Evolutionary conservation across 1,140 invertebrate genomes (phyloP).

Genomic region (Tetramorium parvispinum): DNA sequence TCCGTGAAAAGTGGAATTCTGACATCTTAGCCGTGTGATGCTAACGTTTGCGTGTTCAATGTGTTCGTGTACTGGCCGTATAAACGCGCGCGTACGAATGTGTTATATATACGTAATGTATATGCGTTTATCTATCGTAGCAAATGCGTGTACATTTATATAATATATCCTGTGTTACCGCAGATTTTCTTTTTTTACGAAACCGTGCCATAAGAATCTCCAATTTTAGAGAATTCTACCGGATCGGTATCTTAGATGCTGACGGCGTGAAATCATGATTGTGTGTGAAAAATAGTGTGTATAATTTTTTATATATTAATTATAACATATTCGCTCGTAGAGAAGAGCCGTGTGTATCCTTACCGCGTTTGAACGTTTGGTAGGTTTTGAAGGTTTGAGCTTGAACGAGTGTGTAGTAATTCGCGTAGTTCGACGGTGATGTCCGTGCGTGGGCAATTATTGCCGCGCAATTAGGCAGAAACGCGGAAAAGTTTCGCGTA

Average conservation of each 20-base stretch:
- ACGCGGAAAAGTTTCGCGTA: constrained; percentile 45
- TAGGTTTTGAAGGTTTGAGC: constrained; percentile 30
- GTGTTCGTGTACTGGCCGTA: constrained; percentile 20
- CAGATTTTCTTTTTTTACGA: constrained; percentile 8
- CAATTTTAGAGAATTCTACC: not conserved
- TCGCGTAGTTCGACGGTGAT: constrained; percentile 30
- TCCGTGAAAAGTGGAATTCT: constrained; percentile 63
- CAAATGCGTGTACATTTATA: constrained; percentile 27
- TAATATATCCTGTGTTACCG: constrained; percentile 21
- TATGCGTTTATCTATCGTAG: constrained; percentile 16
- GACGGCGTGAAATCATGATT: not conserved
- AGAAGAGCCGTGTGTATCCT: constrained; percentile 8
- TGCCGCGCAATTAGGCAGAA: constrained; percentile 56
- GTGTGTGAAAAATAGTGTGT: not conserved
- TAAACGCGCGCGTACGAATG: not conserved
- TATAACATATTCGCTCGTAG: not conserved
- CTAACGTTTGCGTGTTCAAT: not conserved
- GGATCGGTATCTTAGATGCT: constrained; percentile 7
- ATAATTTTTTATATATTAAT: constrained; percentile 37
- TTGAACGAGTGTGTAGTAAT: constrained; percentile 43
- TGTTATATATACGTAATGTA: constrained; percentile 11
- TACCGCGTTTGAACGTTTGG: constrained; percentile 3
- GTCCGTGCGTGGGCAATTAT: constrained; percentile 57
- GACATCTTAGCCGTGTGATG: not conserved
- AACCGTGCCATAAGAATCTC: not conserved